Conservation (phyloP, 1,140 invertebrate genomes). For the Druon quercuslanigerum region DNA sequence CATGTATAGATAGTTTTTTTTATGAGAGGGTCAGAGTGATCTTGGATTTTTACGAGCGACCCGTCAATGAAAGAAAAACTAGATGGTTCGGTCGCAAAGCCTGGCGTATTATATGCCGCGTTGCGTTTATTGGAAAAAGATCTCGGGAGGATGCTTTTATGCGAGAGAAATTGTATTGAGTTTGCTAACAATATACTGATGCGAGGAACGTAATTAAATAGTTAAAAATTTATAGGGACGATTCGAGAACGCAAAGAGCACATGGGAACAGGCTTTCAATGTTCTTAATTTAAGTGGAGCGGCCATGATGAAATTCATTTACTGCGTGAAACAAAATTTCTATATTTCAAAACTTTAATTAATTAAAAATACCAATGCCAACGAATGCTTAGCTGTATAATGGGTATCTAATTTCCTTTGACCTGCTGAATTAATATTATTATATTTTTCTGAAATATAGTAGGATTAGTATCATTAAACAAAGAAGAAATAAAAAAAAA, state of each 20-base stretch:
- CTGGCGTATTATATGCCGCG: conserved; percentile 15
- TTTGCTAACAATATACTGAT: not conserved
- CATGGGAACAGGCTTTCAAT: not conserved
- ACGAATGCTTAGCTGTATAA: no score
- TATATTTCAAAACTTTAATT: no score
- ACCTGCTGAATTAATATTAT: no score
- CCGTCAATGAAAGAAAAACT: conserved; percentile 4
- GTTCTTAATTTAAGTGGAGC: not conserved
- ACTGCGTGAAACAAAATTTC: no score
- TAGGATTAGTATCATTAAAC: no score
- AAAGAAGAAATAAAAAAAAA: no score
- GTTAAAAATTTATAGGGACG: conserved; percentile 15
- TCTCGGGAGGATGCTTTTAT: conserved; percentile 26
- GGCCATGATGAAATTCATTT: no score
- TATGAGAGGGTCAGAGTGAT: conserved; percentile 10
- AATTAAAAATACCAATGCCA: no score
- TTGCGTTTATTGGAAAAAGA: conserved; percentile 31
- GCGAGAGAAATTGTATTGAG: conserved; percentile 14
- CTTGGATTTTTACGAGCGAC: conserved; percentile 26
- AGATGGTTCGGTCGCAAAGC: conserved; percentile 7
- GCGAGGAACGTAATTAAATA: conserved; percentile 7
- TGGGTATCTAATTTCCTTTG: no score
- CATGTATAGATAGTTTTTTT: conserved; percentile 10
- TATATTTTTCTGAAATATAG: no score
- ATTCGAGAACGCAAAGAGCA: not conserved